phyloP scores from a whole-genome alignment of 2,888 invertebrate species.

The Drosophila falleni region DNA sequence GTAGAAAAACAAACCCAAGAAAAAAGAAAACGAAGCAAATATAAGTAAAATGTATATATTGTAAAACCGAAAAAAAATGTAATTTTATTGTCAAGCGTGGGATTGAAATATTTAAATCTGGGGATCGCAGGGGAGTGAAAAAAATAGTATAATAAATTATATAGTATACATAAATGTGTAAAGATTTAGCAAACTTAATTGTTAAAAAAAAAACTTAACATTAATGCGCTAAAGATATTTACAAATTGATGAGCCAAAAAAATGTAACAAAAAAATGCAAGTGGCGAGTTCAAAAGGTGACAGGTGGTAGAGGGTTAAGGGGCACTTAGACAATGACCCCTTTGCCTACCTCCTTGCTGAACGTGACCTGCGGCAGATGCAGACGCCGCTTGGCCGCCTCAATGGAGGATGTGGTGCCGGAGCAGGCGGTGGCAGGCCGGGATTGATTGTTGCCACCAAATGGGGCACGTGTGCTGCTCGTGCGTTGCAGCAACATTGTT shows the following conservation, averaged over 20 bases:
- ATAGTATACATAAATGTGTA: slow-evolving; percentile 16
- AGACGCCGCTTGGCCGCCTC: slow-evolving; percentile 88
- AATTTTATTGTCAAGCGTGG: slow-evolving; percentile 79
- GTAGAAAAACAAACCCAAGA: not conserved
- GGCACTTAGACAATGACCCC: slow-evolving; percentile 90
- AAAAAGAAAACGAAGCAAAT: not conserved
- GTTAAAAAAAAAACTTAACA: slow-evolving; percentile 58
- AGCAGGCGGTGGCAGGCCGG: slow-evolving; percentile 90
- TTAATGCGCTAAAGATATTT: slow-evolving; percentile 56
- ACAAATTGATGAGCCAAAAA: slow-evolving; percentile 38
- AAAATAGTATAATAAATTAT: slow-evolving; percentile 30
- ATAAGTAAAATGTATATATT: slow-evolving; percentile 18
- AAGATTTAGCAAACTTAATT: slow-evolving; percentile 40
- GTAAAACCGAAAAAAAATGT: slow-evolving; percentile 53
- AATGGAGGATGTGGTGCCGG: slow-evolving; percentile 87
- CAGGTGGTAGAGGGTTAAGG: not conserved
- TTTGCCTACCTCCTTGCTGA: slow-evolving; percentile 96
- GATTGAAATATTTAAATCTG: not conserved
- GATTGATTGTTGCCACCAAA: slow-evolving; percentile 67
- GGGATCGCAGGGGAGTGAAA: slow-evolving; percentile 10
- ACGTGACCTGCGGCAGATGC: slow-evolving; percentile 93
- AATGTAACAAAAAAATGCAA: slow-evolving; percentile 1
- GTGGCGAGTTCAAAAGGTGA: not conserved
- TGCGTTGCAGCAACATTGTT: slow-evolving; percentile 61
- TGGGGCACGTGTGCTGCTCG: slow-evolving; percentile 60